Evolutionary conservation across 1,140 invertebrate species (phyloP), one percentile per base, ranked within the genome.

Genomic region (Drosophila serrata): DNA sequence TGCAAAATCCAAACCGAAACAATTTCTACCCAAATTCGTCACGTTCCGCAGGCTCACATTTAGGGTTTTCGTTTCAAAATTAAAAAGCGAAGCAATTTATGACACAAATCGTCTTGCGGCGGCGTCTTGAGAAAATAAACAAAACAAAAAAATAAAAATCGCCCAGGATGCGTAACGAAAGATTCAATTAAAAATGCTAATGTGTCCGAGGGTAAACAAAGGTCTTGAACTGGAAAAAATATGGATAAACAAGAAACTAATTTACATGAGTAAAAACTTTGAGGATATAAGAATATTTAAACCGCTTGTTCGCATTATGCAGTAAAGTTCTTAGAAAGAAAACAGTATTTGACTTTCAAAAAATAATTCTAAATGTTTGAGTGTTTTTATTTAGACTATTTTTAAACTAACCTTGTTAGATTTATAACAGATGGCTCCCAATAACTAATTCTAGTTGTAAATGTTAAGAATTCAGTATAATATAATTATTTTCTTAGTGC

Each of bases 121-220:
- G 22, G 46, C 60, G 46, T 27, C 45, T 56, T 59, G 22, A 45
- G 17, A 55, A 80, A 81, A 62, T 57, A 81, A 86, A 81, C 78
- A 86, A 49, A 49, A 29, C 1, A n/a, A 56, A 81, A 39, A 48
- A 39, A n/a, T n/a, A 24, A 55, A 53, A 53, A 53, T 31, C 3
- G 2, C 35, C 42, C 78, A 81, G 79, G 78, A 85, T 59, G 62
- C 62, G 64, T 56, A 57, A 58, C 79, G 64, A 77, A 70, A 56
- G 69, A 84, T 74, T 87, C 68, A 88, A 90, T 87, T 88, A 74
- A 80, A 77, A 87, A 84, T 84, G 80, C 73, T 77, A 87, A 87
- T 87, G 53, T 63, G 48, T 51, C 17, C 8, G 24, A 48, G 46
- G 31, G 39, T 65, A 64, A 61, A 70, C 13, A 67, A 55, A 51